Base-by-base conservation (phyloP, 1,140 invertebrate species). In the Macrobrachium rosenbergii region DNA sequence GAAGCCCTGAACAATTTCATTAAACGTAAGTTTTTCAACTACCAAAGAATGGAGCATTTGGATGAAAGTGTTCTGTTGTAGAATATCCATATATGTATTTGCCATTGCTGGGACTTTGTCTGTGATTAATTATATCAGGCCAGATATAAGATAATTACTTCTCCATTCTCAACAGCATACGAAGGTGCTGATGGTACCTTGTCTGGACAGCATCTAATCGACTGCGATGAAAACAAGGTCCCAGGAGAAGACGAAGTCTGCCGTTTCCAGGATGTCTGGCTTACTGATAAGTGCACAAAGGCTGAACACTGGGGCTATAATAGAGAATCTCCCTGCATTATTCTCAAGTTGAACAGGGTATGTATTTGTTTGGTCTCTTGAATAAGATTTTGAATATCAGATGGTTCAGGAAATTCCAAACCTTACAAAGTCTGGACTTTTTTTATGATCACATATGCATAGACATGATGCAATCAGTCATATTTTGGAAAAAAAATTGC, bases 311-410 rank as follows among this genome's bases (percentile, higher is more conserved):
- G 95, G 90, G 96, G 96, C 0, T 98, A 95, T 91, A 92, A 93
- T 23, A 93, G 94, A 89, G 95, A 94, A 21, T 94, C 95, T 19
- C 96, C 96, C 17, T 97, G 96, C 91, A 94, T 97, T 91, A 95
- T 96, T 92, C 93, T 97, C 83, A 97, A 97, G 91, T 92, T 97
- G 67, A 97, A 97, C 90, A 96, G 96, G 93, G 95, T 96, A 91
- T 93, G 91, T 91, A 72, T 72, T 7, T n/a, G n/a, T 37, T 37
- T 37, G 1, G 28, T 37, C 3, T 37, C 28, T 1, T 37, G 28
- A n/a, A n/a, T n/a, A n/a, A n/a, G n/a, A n/a, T n/a, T n/a, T n/a
- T n/a, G n/a, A n/a, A n/a, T n/a, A n/a, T n/a, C n/a, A n/a, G n/a
- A n/a, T n/a, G n/a, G n/a, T n/a, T n/a, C n/a, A n/a, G n/a, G n/a